Base-by-base conservation (phyloP, 1,140 invertebrate genomes). In the Temnothorax curvispinosus region DNA sequence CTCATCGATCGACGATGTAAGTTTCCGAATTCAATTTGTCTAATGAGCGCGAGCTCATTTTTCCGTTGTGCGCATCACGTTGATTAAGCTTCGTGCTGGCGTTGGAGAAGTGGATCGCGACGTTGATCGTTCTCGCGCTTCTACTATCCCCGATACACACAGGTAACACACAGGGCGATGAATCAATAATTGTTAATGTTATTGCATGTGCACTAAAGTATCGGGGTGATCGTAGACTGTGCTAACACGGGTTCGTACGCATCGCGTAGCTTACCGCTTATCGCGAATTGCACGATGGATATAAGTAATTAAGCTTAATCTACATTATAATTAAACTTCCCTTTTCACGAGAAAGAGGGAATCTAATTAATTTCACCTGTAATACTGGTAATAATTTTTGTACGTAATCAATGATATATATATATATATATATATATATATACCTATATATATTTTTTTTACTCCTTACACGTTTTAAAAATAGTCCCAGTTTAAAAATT, bases 11-110 rank as follows among this genome's bases (percentile, higher is more conserved):
- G 64, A 27, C 7, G 21, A 81, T 56, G n/a, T 27, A 50, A 44
- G 50, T 71, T 69, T 44, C 65, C 64, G 52, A 32, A 81, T 81
- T 81, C 65, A 81, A 81, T 81, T 71, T 81, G 21, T 44, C 50
- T 81, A 81, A 81, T 81, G 78, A 81, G n/a, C 50, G 35, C 21
- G 15, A 54, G 13, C n/a, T 81, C n/a, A 67, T 80, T 67, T 67
- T 67, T 38, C 47, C 32, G 15, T 9, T 80, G 13, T 44, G n/a
- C 18, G 21, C 78, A 81, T 81, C 38, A 71, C 15, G 50, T 81
- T 71, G 64, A 81, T 81, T 81, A 81, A 56, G 35, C 15, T 32
- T 54, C 62, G 32, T 21, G n/a, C 21, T 54, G 13, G 8, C 21
- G 38, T 65, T 8, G 15, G 35, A 67, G 38, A 38, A 41, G 77